A percentile compares a stretch with the other conserved stretches of the same genome.
These are phyloP conservation scores for Oophaga pumilio DNA, from an alignment of 2,113 vertebrate genomes.

Conservation along the genomic window DNA sequence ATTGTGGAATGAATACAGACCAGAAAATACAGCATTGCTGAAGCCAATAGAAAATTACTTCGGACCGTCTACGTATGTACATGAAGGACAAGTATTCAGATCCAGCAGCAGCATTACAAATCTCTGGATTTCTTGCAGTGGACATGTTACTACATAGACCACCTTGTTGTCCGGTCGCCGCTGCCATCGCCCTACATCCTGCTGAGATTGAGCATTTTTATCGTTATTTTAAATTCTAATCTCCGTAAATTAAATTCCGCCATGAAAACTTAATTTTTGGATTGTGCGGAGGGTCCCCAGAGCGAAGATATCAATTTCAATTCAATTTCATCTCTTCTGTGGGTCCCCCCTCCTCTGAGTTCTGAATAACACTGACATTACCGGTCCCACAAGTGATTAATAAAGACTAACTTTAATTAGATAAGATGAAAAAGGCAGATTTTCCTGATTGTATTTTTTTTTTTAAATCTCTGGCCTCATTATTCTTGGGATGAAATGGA, in stretches of 20 bases:
- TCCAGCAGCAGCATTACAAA: too few relatives aligned
- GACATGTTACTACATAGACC: neutral
- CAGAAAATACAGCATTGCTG: too few relatives aligned
- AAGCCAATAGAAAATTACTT: too few relatives aligned
- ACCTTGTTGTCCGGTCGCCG: neutral
- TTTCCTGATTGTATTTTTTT: conserved; percentile 40
- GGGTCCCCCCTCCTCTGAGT: conserved; percentile 41
- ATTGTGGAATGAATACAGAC: too few relatives aligned
- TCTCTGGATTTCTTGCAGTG: too few relatives aligned
- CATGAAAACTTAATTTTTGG: conserved; percentile 36
- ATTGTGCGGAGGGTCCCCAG: conserved; percentile 6
- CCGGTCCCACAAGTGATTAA: conserved; percentile 54
- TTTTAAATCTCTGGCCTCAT: conserved; percentile 25
- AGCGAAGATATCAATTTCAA: conserved; percentile 54
- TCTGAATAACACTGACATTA: conserved; percentile 51
- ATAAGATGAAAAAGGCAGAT: conserved; percentile 51
- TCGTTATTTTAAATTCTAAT: conserved; percentile 24
- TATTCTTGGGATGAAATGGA: conserved; percentile 14
- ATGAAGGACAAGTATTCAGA: too few relatives aligned
- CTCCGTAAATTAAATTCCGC: conserved; percentile 16
- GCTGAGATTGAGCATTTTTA: neutral
- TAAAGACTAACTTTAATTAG: conserved; percentile 53
- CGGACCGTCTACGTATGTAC: too few relatives aligned
- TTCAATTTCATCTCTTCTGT: conserved; percentile 54
- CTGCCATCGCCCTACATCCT: neutral